These are phyloP conservation scores for Rhinolophus sinicus DNA, from an alignment of 2,113 vertebrate genomes.

Conservation along the genomic window DNA sequence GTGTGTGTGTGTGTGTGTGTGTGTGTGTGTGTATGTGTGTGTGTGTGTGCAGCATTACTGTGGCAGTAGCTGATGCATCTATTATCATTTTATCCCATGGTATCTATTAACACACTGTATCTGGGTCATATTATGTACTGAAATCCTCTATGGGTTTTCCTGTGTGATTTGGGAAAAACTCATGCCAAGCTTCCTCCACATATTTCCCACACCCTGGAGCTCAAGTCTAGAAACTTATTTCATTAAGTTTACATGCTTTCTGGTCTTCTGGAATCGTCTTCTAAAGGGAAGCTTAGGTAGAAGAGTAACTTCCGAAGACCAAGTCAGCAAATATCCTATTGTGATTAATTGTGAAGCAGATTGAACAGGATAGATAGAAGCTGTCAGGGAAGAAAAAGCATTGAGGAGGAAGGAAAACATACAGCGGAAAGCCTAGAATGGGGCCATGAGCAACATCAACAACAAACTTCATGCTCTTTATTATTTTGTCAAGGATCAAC, in stretches of 20 bases:
- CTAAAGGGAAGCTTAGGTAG: background rate
- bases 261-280: background rate
- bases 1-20: no score
- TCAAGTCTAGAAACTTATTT: background rate
- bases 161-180: slow-evolving; percentile 18
- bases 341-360: background rate
- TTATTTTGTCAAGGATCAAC: background rate
- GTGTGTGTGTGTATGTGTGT: no score
- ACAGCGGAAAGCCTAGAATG: background rate
- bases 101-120: background rate
- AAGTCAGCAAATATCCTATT: background rate
- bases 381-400: background rate
- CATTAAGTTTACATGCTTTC: background rate
- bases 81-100: background rate
- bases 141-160: background rate
- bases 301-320: background rate
- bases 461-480: background rate
- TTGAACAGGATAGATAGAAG: background rate
- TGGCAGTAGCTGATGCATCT: background rate
- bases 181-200: background rate
- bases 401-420: background rate
- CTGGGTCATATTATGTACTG: background rate
- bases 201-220: background rate
- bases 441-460: background rate
- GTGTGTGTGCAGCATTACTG: background rate